A percentile compares a stretch with the other conserved stretches of the same genome.
Conservation (phyloP, 2,888 invertebrate genomes). For the Polymixis lichenea region DNA sequence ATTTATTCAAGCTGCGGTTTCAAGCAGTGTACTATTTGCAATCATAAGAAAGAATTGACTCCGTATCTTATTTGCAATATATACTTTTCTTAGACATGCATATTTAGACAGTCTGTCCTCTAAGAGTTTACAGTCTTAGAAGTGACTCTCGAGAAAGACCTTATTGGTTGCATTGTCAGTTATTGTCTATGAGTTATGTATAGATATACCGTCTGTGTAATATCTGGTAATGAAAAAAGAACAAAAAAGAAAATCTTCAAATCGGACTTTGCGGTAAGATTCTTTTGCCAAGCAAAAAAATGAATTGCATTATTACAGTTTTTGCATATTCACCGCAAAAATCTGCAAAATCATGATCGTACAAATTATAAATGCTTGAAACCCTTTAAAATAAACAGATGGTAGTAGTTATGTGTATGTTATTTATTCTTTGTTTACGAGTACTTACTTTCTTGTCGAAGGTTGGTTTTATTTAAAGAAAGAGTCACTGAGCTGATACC, state of each 20-base stretch:
- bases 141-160: too few relatives aligned
- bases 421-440: conserved; percentile 67
- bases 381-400: conserved; percentile 51
- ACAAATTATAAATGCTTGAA: conserved; percentile 42
- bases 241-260: too few relatives aligned
- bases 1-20: conserved; percentile 1
- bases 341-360: conserved; percentile 16
- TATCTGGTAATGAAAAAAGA: not conserved
- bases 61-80: not conserved
- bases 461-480: conserved; percentile 75
- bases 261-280: too few relatives aligned
- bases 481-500: conserved; percentile 65
- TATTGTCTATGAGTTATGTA: too few relatives aligned
- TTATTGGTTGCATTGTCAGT: too few relatives aligned
- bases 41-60: not conserved
- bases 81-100: not conserved
- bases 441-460: conserved; percentile 68
- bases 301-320: not conserved
- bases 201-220: not conserved
- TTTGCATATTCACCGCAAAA: not conserved
- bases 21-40: not conserved
- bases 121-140: too few relatives aligned
- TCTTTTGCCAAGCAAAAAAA: too few relatives aligned
- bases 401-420: conserved; percentile 49
- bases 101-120: too few relatives aligned